phyloP scores from a whole-genome alignment of 1,140 invertebrate species.

The Habropoda laboriosa region DNA sequence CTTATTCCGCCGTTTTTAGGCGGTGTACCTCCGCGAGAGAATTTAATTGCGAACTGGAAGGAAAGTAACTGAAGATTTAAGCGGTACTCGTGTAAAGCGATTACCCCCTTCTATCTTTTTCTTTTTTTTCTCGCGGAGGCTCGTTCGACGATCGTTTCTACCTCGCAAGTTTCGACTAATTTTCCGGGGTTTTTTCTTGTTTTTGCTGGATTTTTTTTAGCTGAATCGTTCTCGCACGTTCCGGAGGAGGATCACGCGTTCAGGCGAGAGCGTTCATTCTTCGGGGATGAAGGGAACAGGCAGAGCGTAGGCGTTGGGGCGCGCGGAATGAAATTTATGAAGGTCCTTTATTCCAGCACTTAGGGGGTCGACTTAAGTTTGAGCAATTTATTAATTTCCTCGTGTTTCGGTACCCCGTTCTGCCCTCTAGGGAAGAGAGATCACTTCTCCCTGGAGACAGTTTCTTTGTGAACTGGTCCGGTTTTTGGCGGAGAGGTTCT shows the following conservation, averaged over 20 bases:
- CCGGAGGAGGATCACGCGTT: slow-evolving; percentile 14
- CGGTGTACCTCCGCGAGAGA: neutral
- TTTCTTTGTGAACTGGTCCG: slow-evolving; percentile 10
- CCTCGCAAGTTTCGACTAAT: slow-evolving; percentile 21
- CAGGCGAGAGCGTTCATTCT: slow-evolving; percentile 53
- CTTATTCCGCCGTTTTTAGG: slow-evolving; percentile 6
- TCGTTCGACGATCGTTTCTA: neutral
- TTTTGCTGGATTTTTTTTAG: no score
- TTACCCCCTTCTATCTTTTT: slow-evolving; percentile 4
- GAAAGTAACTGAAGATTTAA: slow-evolving; percentile 32
- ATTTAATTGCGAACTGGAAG: slow-evolving; percentile 43
- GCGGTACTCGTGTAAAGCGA: slow-evolving; percentile 35
- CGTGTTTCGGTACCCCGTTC: slow-evolving; percentile 64
- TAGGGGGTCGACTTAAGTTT: slow-evolving; percentile 74
- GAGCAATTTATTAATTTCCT: slow-evolving; percentile 79
- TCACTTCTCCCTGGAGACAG: slow-evolving; percentile 19
- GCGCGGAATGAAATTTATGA: slow-evolving; percentile 76
- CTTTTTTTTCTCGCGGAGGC: neutral
- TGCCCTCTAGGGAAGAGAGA: slow-evolving; percentile 47
- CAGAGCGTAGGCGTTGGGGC: slow-evolving; percentile 55
- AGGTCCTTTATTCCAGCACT: slow-evolving; percentile 73
- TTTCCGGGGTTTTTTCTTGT: slow-evolving; percentile 33
- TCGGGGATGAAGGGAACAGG: slow-evolving; percentile 57
- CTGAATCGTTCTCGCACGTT: no score
- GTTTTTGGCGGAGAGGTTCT: no score